Base-by-base conservation (phyloP, 2,797 vertebrate species). In the Characodon lateralis region DNA sequence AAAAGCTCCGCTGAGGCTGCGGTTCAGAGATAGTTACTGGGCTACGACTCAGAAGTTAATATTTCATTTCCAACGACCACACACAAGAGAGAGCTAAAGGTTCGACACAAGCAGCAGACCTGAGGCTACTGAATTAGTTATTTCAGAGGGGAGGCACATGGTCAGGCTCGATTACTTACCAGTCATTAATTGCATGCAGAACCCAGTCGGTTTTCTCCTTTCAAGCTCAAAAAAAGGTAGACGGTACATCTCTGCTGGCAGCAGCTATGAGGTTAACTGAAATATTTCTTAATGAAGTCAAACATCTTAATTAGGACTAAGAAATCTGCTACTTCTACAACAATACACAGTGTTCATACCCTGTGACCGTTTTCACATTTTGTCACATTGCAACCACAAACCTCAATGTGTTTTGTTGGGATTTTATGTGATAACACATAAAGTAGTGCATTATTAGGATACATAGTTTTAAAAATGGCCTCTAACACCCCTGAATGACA, bases 31-130 rank as follows among this genome's bases (percentile, higher is more conserved):
- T 94, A 94, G 92, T 91, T 91, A 87, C 92, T 71, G 80, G 86
- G 86, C 91, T 91, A 85, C 78, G 81, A 92, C 85, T 90, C 85
- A 78, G 83, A 93, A 93, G 90, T 93, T 93, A 94, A 94, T 95
- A 89, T 94, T 95, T 94, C 78, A 95, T 94, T 94, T 91, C 87
- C 85, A 87, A 91, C 94, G 81, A 93, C 92, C 93, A 94, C 93
- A 94, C 93, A 83, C 91, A 83, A 68, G 69, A 75, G 46, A 83
- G 87, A 76, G 72, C 82, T 85, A 87, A 94, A 90, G 92, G 92
- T 93, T 92, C 92, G 91, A 93, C 92, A 89, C 88, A 85, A 87
- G 91, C 87, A 50, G 88, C 89, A 86, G 90, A 89, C 92, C 93
- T 83, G 88, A 91, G 91, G 91, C 90, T 86, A 90, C 85, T 71